These are phyloP conservation scores for Lophotriccus pileatus DNA, from an alignment of 2,797 vertebrate genomes.

Conservation along the genomic window DNA sequence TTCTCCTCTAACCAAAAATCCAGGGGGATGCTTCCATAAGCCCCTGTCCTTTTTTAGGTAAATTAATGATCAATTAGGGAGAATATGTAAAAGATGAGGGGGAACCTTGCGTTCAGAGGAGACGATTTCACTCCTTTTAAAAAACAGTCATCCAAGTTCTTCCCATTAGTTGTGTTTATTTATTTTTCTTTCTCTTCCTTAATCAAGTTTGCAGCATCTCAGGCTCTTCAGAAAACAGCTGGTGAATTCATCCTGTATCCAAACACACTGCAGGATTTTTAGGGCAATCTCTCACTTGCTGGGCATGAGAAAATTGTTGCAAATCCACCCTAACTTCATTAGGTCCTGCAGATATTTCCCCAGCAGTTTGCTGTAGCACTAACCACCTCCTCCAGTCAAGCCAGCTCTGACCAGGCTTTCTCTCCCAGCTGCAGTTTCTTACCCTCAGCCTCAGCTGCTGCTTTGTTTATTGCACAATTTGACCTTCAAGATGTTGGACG, in stretches of 20 bases:
- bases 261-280: neutral
- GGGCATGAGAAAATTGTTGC: neutral
- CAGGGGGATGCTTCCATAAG: neutral
- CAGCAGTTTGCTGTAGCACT: neutral
- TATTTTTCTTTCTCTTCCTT: neutral
- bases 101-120: neutral
- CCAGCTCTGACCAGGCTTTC: rapidly evolving
- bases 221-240: neutral
- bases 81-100: neutral
- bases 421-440: neutral
- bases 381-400: neutral
- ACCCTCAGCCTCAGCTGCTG: neutral
- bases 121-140: neutral
- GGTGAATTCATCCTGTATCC: neutral
- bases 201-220: neutral
- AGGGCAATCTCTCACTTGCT: neutral
- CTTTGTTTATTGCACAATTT: neutral
- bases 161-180: neutral
- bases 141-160: neutral
- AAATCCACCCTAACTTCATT: neutral
- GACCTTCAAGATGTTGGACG: neutral
- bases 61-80: neutral
- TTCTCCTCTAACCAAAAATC: neutral
- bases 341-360: neutral
- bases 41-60: neutral